phyloP scores from a whole-genome alignment of 2,797 vertebrate species.

The Hyperoplus lanceolatus region DNA sequence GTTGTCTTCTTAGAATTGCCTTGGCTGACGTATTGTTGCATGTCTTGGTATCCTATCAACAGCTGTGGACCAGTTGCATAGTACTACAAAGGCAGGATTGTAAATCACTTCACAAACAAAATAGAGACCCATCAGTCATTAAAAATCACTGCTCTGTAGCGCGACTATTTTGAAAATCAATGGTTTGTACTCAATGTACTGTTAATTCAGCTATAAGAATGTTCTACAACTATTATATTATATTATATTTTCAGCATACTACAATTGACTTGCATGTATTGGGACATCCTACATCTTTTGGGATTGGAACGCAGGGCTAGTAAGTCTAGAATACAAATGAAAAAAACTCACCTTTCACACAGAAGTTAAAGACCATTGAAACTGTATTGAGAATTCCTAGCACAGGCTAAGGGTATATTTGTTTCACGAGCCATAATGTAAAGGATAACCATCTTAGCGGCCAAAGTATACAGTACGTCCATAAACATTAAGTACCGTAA shows the following conservation, averaged over 20 bases:
- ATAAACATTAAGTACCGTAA: background rate
- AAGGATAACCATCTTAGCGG: background rate
- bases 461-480: background rate
- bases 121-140: background rate
- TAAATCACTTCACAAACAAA: background rate
- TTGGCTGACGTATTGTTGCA: background rate
- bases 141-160: background rate
- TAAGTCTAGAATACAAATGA: background rate
- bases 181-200: too few species aligned
- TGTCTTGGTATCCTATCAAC: background rate
- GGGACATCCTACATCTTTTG: too few species aligned
- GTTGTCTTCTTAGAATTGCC: background rate
- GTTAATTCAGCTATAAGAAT: too few species aligned
- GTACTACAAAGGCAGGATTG: background rate
- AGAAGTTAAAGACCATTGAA: background rate
- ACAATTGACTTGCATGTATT: too few species aligned
- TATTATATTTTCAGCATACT: too few species aligned
- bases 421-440: background rate
- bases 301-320: background rate
- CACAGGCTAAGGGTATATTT: background rate
- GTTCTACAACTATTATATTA: too few species aligned
- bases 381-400: background rate
- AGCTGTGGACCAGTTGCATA: background rate
- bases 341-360: background rate
- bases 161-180: background rate